Conservation (phyloP, 2,888 invertebrate genomes). For the Parnassius smintheus region DNA sequence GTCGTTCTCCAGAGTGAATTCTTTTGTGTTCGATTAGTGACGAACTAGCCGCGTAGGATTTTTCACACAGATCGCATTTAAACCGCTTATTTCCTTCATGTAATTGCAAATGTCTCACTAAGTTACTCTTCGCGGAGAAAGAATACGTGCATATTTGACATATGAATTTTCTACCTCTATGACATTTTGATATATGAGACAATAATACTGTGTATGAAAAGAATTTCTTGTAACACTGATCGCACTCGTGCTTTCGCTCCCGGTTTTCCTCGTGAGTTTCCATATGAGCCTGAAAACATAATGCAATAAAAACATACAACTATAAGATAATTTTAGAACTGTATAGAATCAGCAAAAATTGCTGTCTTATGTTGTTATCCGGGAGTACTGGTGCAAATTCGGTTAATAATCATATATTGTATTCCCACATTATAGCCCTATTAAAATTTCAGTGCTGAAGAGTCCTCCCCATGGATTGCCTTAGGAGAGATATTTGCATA, state of each 20-base stretch:
- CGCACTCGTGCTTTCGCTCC: constrained; percentile 59
- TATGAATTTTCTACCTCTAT: constrained; percentile 60
- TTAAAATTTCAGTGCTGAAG: too few relatives aligned
- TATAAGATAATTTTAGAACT: too few relatives aligned
- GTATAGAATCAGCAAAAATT: too few relatives aligned
- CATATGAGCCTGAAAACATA: constrained; percentile 53
- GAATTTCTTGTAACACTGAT: constrained; percentile 72
- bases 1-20: constrained; percentile 70
- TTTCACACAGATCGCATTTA: constrained; percentile 67
- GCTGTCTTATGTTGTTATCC: too few relatives aligned
- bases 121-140: constrained; percentile 66
- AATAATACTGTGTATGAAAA: constrained; percentile 56
- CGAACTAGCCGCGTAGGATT: constrained; percentile 54
- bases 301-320: too few relatives aligned
- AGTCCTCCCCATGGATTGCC: too few relatives aligned
- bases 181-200: constrained; percentile 55
- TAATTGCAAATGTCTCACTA: constrained; percentile 61
- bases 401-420: too few relatives aligned
- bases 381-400: too few relatives aligned
- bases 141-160: constrained; percentile 66
- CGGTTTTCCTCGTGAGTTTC: constrained; percentile 67
- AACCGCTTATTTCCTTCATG: constrained; percentile 65
- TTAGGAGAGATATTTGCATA: too few relatives aligned
- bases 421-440: too few relatives aligned
- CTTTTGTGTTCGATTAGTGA: constrained; percentile 63